Evolutionary conservation across 2,797 vertebrate genomes (phyloP).

Genomic region (Craterocephalus amniculus): DNA sequence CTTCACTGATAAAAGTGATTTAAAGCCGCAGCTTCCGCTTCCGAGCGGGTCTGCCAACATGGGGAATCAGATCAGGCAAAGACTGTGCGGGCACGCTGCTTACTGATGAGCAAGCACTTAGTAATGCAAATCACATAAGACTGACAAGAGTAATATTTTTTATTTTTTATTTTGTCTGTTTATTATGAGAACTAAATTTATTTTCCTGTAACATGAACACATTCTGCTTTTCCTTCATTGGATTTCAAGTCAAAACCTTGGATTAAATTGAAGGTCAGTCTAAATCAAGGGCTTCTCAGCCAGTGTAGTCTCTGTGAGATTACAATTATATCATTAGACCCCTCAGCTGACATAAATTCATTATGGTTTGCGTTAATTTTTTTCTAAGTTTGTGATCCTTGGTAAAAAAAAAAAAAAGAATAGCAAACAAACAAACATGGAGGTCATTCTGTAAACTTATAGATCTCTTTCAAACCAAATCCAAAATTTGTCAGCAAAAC

Average conservation of each 20-base stretch:
- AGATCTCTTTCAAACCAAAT: background rate
- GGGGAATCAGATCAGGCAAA: conserved; percentile 9
- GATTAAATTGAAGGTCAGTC: background rate
- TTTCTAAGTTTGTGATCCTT: too few species aligned
- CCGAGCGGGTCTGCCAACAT: conserved; percentile 11
- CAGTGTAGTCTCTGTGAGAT: background rate
- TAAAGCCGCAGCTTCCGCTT: conserved; percentile 3
- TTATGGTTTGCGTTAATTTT: background rate
- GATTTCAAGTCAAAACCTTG: background rate
- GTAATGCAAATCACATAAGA: conserved; percentile 40
- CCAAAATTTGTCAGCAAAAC: background rate
- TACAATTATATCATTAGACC: too few species aligned
- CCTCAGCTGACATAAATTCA: background rate
- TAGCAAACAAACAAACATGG: background rate
- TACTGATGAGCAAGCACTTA: conserved; percentile 20
- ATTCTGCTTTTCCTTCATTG: conserved; percentile 5
- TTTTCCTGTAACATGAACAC: background rate
- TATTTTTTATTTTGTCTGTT: background rate
- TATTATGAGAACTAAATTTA: conserved; percentile 13
- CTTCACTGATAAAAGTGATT: conserved; percentile 2
- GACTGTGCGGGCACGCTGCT: background rate
- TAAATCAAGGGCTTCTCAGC: background rate
- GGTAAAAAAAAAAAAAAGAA: too few species aligned
- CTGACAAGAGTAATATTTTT: conserved; percentile 8
- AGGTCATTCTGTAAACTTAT: background rate